Evolutionary conservation across 2,113 vertebrate species (phyloP), one percentile per base, ranked within the genome.

Genomic region (Tympanuchus pallidicinctus): DNA sequence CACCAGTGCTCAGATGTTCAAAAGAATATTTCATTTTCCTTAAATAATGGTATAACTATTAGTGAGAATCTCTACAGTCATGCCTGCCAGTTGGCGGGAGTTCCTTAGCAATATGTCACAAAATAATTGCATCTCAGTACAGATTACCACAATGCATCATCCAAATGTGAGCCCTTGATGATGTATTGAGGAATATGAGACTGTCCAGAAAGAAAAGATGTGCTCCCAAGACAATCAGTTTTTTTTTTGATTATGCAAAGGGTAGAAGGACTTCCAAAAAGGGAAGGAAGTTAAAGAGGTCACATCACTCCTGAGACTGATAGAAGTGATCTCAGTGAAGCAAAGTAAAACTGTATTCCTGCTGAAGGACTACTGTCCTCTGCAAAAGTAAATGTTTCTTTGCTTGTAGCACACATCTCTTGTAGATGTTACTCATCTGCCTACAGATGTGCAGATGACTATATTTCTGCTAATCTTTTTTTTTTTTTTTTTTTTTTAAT

Each of bases 1-100:
- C 95, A 54, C 65, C 77, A 81, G 34, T 67, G 50, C 20, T 90
- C 73, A 90, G 64, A 67, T 54, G 95, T 96, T 95, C 77, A 95
- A 91, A 89, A 63, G 92, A 84, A 47, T 24, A 94, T 95, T 94
- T 90, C 52, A 77, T 93, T n/a, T 11, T 11, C 88, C 77, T 97
- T 96, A 96, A 97, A 98, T 96, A 96, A 97, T 74, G 88, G 94
- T 47, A 63, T 76, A 92, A 90, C 61, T 52, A 80, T 88, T 82
- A 81, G 64, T 61, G 91, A 96, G 90, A 94, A 90, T 54, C 73
- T 75, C 94, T 96, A 80, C 96, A 97, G 92, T 38, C 85, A 80
- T 91, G 92, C 82, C 86, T 90, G 93, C 94, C 95, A 95, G 96
- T 82, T 97, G 97, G 89, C 96, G 79, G 94, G 25, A 74, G 78